A percentile compares a stretch with the other conserved stretches of the same genome.
These are phyloP conservation scores for Drosophila melanogaster DNA, from an alignment of 1,140 invertebrate species.

Conservation along the genomic window Release_6_plus_ISO1_MT NT_037436.4:18368501-18369000, in stretches of 20 bases:
- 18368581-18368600: conserved; percentile 12
- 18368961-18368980: no score
- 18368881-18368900: conserved; percentile 8
- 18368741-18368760: conserved; percentile 82
- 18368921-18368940: conserved; percentile 16
- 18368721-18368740: conserved; percentile 56
- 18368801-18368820: conserved; percentile 18
- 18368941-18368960: conserved; percentile 4
- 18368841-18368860: conserved; percentile 23
- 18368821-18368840: conserved; percentile 2
- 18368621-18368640: background rate
- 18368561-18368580: conserved; percentile 65
- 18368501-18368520: conserved; percentile 63
- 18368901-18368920: conserved; percentile 16
- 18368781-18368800: conserved; percentile 52
- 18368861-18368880: background rate
- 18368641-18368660: conserved; percentile 58
- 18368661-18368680: conserved; percentile 80
- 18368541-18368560: conserved; percentile 83
- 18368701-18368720: conserved; percentile 51
- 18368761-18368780: conserved; percentile 79
- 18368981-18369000: no score
- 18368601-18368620: conserved; percentile 67
- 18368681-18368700: conserved; percentile 80
- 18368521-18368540: conserved; percentile 70